Evolutionary conservation across 1,140 invertebrate species (phyloP), one percentile per base, ranked within the genome.

Genomic region (Myzus persicae): DNA sequence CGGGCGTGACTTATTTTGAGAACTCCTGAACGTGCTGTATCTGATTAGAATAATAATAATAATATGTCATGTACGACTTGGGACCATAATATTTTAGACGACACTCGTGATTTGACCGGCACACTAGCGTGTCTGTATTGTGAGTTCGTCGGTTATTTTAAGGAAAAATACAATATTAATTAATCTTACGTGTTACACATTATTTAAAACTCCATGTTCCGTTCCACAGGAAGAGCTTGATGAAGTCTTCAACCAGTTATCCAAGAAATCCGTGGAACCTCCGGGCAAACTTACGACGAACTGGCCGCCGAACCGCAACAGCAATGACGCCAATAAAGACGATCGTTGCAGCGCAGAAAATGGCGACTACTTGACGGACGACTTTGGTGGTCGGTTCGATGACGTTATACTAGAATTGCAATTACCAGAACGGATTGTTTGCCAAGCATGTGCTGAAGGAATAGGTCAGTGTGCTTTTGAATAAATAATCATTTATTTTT

Each of bases 371-470:
- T 54, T 38, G 48, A 48, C 48, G 46, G 24, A 93, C 26, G 14
- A n/a, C 38, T 84, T 54, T 31, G n/a, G 67, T 20, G n/a, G 44
- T 36, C 59, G 31, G 31, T 93, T 51, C 36, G 46, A 93, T 24
- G 91, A 93, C 91, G 91, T 93, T 46, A 48, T 92, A 24, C 36
- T 92, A 48, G 91, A 92, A 82, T 48, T 92, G n/a, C 91, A 82
- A 44, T 36, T 92, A n/a, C 91, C 91, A 11, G 91, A 92, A 26
- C 91, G n/a, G 22, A 92, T 92, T 46, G 76, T 92, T 38, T 92
- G 91, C 67, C 67, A 82, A 6, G 59, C 91, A 48, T 92, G 91
- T n/a, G 26, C 40, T 26, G 59, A 92, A 82, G 40, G 36, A 38
- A 84, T 46, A 36, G 76, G 81, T 84, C n/a, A 93, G 91, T 85